These are phyloP conservation scores for Eilema caniola DNA, from an alignment of 2,888 invertebrate species.

Conservation along the genomic window DNA sequence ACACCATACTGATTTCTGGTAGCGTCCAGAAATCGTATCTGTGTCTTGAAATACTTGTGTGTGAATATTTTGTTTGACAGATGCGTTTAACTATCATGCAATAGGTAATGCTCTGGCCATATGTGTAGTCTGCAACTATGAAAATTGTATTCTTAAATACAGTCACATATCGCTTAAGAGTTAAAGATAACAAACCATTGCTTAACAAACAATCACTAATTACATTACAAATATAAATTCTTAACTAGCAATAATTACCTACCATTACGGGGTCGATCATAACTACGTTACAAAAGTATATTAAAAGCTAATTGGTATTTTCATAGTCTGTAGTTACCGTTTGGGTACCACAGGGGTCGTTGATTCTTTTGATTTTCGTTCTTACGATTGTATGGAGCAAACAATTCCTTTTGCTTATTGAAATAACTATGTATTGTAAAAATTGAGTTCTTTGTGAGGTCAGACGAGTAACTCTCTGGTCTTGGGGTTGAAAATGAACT, in stretches of 20 bases:
- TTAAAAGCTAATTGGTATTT: slow-evolving; percentile 48
- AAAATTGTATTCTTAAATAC: slow-evolving; percentile 49
- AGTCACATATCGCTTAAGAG: slow-evolving; percentile 35
- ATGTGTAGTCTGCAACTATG: slow-evolving; percentile 35
- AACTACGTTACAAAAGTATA: not conserved
- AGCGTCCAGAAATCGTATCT: not conserved
- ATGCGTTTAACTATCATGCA: slow-evolving; percentile 47
- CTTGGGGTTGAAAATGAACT: slow-evolving; percentile 36
- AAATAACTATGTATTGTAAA: slow-evolving; percentile 58
- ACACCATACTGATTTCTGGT: not conserved
- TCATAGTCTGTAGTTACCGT: slow-evolving; percentile 60
- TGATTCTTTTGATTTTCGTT: slow-evolving; percentile 36
- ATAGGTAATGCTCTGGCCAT: slow-evolving; percentile 45
- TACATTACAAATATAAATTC: not conserved
- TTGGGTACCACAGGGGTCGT: slow-evolving; percentile 63
- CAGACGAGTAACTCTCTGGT: slow-evolving; percentile 41
- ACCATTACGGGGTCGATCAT: not conserved
- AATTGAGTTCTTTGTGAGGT: slow-evolving; percentile 45
- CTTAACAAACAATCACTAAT: slow-evolving; percentile 2
- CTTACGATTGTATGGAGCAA: slow-evolving; percentile 36
- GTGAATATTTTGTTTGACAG: slow-evolving; percentile 21
- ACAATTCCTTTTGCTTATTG: slow-evolving; percentile 53
- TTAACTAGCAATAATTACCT: not conserved
- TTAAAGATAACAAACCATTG: slow-evolving; percentile 7
- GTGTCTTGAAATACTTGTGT: not conserved